A percentile compares a stretch with the other conserved stretches of the same genome.
Evolutionary conservation across 2,888 invertebrate genomes (phyloP).

Genomic region (Zonitis immaculata): DNA sequence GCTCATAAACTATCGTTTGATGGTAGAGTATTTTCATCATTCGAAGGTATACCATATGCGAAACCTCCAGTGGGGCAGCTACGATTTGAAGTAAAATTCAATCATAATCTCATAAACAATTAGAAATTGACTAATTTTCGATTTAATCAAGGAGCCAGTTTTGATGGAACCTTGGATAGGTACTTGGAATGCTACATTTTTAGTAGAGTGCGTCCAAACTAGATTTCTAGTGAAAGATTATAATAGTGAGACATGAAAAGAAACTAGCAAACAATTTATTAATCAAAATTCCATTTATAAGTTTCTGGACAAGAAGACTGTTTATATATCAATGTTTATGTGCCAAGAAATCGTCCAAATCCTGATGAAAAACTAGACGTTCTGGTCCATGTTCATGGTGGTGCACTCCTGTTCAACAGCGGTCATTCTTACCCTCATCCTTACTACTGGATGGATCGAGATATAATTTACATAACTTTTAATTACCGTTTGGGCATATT

Average conservation of each 20-base stretch:
- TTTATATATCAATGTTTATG: constrained; percentile 56
- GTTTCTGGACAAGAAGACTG: constrained; percentile 57
- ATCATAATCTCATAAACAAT: background rate
- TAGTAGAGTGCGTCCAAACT: constrained; percentile 6
- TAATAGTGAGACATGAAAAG: background rate
- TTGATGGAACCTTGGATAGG: constrained; percentile 56
- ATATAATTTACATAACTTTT: constrained; percentile 60
- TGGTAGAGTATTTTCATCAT: constrained; percentile 6
- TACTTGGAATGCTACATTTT: constrained; percentile 57
- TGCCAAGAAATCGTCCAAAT: constrained; percentile 45
- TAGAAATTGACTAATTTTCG: constrained; percentile 31
- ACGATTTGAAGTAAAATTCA: constrained; percentile 7
- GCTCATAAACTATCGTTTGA: background rate
- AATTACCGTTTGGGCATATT: constrained; percentile 63
- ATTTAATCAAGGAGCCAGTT: constrained; percentile 48
- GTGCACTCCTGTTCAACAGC: constrained; percentile 60
- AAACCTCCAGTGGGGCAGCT: constrained; percentile 11
- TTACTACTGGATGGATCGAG: constrained; percentile 55
- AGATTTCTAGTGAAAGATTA: background rate
- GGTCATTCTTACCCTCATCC: constrained; percentile 52
- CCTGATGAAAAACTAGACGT: constrained; percentile 50
- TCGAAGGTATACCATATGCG: constrained; percentile 15
- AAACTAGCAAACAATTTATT: too few species aligned
- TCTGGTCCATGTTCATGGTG: constrained; percentile 58
- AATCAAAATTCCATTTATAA: constrained; percentile 17